Evolutionary conservation across 1,140 invertebrate species (phyloP).

Genomic region (Drosophila punjabiensis): DNA sequence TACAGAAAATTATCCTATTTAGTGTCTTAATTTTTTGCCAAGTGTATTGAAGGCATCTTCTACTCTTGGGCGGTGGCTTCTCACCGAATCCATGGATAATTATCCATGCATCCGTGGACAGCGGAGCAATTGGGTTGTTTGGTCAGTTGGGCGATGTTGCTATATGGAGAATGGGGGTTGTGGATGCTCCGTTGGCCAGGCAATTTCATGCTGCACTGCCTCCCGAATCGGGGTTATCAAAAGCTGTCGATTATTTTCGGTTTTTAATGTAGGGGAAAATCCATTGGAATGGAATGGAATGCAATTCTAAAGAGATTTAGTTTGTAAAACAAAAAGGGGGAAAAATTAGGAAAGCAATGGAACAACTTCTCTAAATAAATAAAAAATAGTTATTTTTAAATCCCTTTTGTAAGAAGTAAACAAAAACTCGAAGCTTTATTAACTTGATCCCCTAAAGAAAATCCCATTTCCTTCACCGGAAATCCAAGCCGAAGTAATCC

Average conservation of each 20-base stretch:
- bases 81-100: conserved; percentile 59
- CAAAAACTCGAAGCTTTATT: not conserved
- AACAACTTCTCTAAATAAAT: not conserved
- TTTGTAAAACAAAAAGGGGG: not conserved
- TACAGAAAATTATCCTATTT: too few relatives aligned
- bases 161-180: conserved; percentile 1
- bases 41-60: conserved; percentile 18
- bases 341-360: not conserved
- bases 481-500: not conserved
- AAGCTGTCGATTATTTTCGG: conserved; percentile 40
- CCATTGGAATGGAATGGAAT: not conserved
- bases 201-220: conserved; percentile 79
- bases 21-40: conserved; percentile 28
- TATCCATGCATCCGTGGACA: conserved; percentile 77
- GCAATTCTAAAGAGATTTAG: not conserved
- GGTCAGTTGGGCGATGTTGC: conserved; percentile 58
- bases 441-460: not conserved
- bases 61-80: conserved; percentile 45
- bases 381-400: not conserved
- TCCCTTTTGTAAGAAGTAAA: not conserved
- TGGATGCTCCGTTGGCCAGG: conserved; percentile 42
- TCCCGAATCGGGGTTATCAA: conserved; percentile 53
- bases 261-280: conserved; percentile 3
- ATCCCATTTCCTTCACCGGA: not conserved
- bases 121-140: conserved; percentile 78